Base-by-base conservation (phyloP, 2,797 vertebrate genomes). In the Brachyrhaphis roseni region DNA sequence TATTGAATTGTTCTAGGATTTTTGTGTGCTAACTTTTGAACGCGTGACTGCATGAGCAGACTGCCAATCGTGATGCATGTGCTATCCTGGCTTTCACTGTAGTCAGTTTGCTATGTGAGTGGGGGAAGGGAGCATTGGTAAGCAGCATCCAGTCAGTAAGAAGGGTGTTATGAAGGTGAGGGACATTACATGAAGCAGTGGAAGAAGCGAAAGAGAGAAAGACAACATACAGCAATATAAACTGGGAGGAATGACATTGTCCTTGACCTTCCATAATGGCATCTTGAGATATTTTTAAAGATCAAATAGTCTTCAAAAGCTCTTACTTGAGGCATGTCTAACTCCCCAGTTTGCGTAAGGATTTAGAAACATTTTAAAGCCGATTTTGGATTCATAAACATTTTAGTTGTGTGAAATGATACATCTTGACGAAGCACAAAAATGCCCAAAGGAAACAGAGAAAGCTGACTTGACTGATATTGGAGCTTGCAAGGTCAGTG, bases 81-180 rank as follows among this genome's bases (percentile, higher is more conserved):
- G 71, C 89, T 91, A 87, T 76, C 59, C 87, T 94, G 94, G 92
- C 92, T 95, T 95, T 95, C 91, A 87, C 95, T 96, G 95, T 96
- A 96, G 95, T 95, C 90, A 94, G 93, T 95, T 93, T 20, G 84
- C 94, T 95, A 95, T 89, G 94, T 96, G 85, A 96, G 94, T 95
- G 92, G 89, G 91, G 90, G 88, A 80, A 79, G 89, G 89, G 83
- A 85, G 91, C 89, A 90, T 85, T 90, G 92, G 90, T 93, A 84
- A 96, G 89, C 90, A 75, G 68, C 93, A 94, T 95, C 82, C 92
- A 77, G 74, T 92, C 92, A 94, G 71, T 87, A 72, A 82, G 86
- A 86, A 86, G 74, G 79, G 79, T 83, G 83, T 92, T 92, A 91
- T 78, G 82, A 88, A 41, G 72, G 78, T 84, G 86, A 89, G 86